Evolutionary conservation across 2,888 invertebrate species (phyloP), one percentile per base, ranked within the genome.

Genomic region (Mimachlamys varia): DNA sequence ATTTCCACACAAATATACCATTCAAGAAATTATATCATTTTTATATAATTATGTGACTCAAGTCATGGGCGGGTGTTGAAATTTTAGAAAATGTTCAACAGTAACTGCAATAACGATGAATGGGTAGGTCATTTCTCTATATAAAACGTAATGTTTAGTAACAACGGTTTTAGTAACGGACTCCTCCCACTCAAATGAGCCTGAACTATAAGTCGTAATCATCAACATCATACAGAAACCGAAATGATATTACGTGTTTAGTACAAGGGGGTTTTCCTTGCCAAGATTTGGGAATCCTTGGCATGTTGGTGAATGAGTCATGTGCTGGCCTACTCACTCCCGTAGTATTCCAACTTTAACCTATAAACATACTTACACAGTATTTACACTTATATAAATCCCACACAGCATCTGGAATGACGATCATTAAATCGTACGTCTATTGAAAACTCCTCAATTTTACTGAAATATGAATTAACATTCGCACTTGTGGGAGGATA

Each of bases 201-300:
- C 76, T 76, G 33, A 33, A 27, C 2, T 33, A 76, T 76, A 76
- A 27, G 33, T 15, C 76, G 76, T 27, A 33, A 76, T 76, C 76
- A 76, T 76, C 76, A 76, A 33, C 76, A 76, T 76, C 76, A 76
- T 22, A 12, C 22, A 33, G 76, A 76, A 76, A 76, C 76, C 76
- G 22, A 27, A 15, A 76, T 33, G 76, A 76, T 76, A 33, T 76
- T 76, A 76, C 76, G 76, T 22, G 33, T 76, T 27, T 33, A 76
- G 33, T 76, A 33, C 76, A 76, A 33, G 76, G 76, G 76, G 76
- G 27, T 76, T n/a, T 76, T 27, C 76, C 76, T 76, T 76, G 76
- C 76, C 76, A 76, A 76, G 76, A 76, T 27, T 76, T 76, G 76
- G 76, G 76, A 76, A 76, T 76, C 76, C 76, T 76, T 76, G 76